These are phyloP conservation scores for Scomber scombrus DNA, from an alignment of 2,113 vertebrate species.

Conservation along the genomic window DNA sequence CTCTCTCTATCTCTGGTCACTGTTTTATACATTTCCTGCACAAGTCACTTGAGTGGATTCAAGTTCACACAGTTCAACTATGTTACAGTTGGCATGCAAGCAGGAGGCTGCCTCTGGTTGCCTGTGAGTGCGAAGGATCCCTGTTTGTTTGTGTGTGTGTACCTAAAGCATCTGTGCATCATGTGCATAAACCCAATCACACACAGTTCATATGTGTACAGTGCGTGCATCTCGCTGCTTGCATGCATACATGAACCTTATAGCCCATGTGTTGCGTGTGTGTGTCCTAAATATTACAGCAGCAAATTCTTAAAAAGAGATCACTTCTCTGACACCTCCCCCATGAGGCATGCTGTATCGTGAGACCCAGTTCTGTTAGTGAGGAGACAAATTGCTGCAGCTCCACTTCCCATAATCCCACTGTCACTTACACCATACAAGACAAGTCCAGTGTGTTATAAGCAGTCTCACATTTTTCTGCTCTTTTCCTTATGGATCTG, in stretches of 20 bases:
- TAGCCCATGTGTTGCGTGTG: background rate
- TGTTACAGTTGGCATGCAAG: constrained; percentile 59
- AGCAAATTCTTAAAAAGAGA: constrained; percentile 40
- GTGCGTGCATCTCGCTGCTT: background rate
- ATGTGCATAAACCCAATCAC: constrained; percentile 16
- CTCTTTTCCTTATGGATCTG: background rate
- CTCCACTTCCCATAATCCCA: constrained; percentile 40
- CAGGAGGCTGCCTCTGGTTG: constrained; percentile 15
- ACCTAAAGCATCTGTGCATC: constrained; percentile 38
- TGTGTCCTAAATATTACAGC: constrained; percentile 51
- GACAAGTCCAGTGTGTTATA: constrained; percentile 6
- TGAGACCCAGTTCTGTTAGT: constrained; percentile 61
- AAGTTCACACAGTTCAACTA: constrained; percentile 40
- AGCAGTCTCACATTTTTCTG: background rate
- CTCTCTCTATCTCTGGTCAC: background rate
- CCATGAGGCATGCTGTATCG: constrained; percentile 25
- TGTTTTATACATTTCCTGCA: constrained; percentile 21
- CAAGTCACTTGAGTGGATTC: constrained; percentile 29
- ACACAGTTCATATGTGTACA: background rate
- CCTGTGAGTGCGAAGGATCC: constrained; percentile 3
- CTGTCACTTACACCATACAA: constrained; percentile 27
- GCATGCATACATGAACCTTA: constrained; percentile 3
- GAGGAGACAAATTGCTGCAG: constrained; percentile 55
- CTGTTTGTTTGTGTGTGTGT: constrained; percentile 16
- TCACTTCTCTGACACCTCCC: constrained; percentile 43